phyloP scores from a whole-genome alignment of 2,797 vertebrate genomes.

The Peromyscus eremicus region DNA sequence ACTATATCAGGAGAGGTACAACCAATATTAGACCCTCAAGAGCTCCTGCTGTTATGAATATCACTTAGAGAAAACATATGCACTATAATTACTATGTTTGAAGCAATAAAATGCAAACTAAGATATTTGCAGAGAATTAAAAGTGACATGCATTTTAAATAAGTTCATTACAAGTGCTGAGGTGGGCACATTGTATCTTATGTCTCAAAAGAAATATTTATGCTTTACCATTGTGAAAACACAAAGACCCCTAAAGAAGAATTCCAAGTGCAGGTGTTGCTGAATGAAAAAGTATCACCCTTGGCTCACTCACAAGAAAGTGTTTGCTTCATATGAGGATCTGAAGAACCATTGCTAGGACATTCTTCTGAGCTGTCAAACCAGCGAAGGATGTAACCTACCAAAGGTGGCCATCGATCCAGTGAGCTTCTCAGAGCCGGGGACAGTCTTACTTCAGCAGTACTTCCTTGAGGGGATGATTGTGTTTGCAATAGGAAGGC shows the following conservation, averaged over 20 bases:
- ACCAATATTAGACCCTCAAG: not conserved
- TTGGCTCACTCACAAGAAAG: constrained; percentile 90
- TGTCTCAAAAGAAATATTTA: constrained; percentile 94
- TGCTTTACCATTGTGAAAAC: constrained; percentile 93
- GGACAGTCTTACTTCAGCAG: not conserved
- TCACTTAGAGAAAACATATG: not conserved
- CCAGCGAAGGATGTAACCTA: constrained; percentile 90
- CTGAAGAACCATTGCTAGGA: constrained; percentile 92
- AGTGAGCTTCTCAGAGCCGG: constrained; percentile 82
- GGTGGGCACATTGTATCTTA: constrained; percentile 94
- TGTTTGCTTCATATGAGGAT: constrained; percentile 88
- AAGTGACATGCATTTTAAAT: constrained; percentile 9
- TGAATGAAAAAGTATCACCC: constrained; percentile 92
- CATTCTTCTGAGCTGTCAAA: constrained; percentile 92
- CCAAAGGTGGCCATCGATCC: constrained; percentile 72
- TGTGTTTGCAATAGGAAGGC: not conserved
- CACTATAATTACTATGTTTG: not conserved
- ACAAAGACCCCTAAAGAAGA: constrained; percentile 81
- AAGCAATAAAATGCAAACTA: not conserved
- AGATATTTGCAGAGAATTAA: not conserved
- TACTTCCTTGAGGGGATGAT: not conserved
- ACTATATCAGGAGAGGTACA: not conserved
- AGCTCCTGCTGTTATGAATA: not conserved
- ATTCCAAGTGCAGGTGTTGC: constrained; percentile 91
- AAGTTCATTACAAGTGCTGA: constrained; percentile 91